Conservation (phyloP, 92 coral and sea anemone genomes). For the Actinostola sp. region DNA sequence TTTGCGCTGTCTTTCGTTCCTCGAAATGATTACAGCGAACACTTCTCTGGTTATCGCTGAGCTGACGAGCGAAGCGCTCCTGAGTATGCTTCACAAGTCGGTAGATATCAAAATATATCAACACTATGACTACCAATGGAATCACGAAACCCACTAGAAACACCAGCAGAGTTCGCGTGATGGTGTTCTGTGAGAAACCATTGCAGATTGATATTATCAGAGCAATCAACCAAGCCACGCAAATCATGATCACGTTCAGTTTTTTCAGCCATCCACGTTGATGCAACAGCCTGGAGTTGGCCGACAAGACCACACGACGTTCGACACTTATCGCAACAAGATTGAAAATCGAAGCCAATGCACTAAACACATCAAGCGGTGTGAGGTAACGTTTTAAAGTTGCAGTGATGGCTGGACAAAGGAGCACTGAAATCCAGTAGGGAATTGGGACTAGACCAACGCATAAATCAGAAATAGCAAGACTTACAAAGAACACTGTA, state of each 20-base stretch:
- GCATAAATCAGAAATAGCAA: constrained; percentile 71
- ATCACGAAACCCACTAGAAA: constrained; percentile 66
- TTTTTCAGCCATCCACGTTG: constrained; percentile 36
- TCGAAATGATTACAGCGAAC: neutral
- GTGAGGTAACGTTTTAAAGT: neutral
- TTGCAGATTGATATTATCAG: constrained; percentile 37
- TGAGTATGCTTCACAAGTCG: constrained; percentile 41
- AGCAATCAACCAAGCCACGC: constrained; percentile 64
- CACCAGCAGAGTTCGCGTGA: constrained; percentile 50
- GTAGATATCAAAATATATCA: constrained; percentile 54
- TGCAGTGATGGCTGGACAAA: constrained; percentile 47
- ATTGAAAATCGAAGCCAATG: constrained; percentile 75
- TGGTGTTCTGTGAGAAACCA: constrained; percentile 21
- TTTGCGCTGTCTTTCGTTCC: constrained; percentile 61
- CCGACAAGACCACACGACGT: constrained; percentile 50
- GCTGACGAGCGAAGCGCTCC: constrained; percentile 35
- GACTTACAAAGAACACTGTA: constrained; percentile 72
- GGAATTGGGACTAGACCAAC: constrained; percentile 82
- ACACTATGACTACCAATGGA: constrained; percentile 50
- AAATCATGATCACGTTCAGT: constrained; percentile 44
- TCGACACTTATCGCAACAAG: constrained; percentile 76
- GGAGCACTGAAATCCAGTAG: constrained; percentile 60
- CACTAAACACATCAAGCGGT: constrained; percentile 72
- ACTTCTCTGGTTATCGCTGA: constrained; percentile 21
- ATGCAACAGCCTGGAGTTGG: constrained; percentile 46